Evolutionary conservation across 2,797 vertebrate species (phyloP), one percentile per base, ranked within the genome.

Genomic region (Lates japonicus): DNA sequence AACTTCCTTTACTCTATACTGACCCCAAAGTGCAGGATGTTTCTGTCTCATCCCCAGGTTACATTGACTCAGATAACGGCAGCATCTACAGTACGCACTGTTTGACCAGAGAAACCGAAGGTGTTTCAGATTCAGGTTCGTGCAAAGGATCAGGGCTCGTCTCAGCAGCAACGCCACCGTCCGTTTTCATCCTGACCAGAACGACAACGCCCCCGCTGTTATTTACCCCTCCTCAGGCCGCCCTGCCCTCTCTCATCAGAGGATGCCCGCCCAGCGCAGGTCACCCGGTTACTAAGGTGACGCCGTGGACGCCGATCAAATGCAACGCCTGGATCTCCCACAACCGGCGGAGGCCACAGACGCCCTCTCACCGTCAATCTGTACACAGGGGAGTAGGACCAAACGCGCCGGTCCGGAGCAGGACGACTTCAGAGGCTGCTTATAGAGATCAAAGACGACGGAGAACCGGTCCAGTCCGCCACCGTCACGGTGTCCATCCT

Each of bases 281-380:
- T 81, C 93, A 90, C 90, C 87, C 96, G 49, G 90, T 96, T 16
- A 96, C 93, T 7, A 96, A 96, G 78, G 91, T 96, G 70, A 94
- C 95, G 75, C 93, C 6, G 95, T 97, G 90, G 96, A 97, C 87
- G 95, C 96, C 7, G 96, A 97, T n/a, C n/a, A n/a, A n/a, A n/a
- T n/a, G n/a, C n/a, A 97, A 97, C 60, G 96, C 96, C 59, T 97
- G 96, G 96, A 90, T 97, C 78, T 95, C 95, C 13, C 97, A 97
- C 90, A 94, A 68, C 78, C 96, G 78, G 85, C 92, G 57, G 95
- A 96, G 87, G 84, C 92, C 4, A 76, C 94, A 9, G 96, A 96
- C 81, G 70, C 87, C 20, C 93, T 84, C 88, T 96, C 89, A 93
- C 82, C 64, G 94, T 97, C 85, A 96, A 93, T 71, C 93, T 81